A percentile compares a stretch with the other conserved stretches of the same genome.
Evolutionary conservation across 2,113 vertebrate species (phyloP).

Genomic region (Hiodon tergisus): DNA sequence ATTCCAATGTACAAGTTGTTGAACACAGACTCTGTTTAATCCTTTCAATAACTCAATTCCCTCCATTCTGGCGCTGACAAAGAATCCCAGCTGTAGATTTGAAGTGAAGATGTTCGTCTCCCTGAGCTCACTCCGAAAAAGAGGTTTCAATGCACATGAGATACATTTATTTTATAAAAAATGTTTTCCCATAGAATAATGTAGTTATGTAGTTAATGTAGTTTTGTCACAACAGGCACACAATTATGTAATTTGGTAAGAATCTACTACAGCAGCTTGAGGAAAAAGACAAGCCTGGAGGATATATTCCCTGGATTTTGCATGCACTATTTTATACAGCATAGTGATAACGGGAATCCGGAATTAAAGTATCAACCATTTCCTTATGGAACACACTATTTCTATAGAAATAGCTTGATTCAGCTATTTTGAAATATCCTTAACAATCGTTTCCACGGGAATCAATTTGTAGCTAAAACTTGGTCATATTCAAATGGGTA

Average conservation of each 20-base stretch:
- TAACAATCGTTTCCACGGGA: too few species aligned
- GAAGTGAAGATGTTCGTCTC: background rate
- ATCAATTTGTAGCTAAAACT: too few species aligned
- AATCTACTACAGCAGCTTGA: background rate
- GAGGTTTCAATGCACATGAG: background rate
- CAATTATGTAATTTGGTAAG: background rate
- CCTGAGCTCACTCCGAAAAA: background rate
- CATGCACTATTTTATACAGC: too few species aligned
- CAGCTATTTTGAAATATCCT: too few species aligned
- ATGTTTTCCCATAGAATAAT: background rate
- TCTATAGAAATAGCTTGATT: too few species aligned
- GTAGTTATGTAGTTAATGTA: too few species aligned
- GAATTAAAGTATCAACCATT: too few species aligned
- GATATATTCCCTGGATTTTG: background rate
- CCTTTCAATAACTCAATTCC: constrained; percentile 18
- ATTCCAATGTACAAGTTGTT: constrained; percentile 4
- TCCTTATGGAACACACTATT: too few species aligned
- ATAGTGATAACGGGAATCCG: too few species aligned
- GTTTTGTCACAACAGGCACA: background rate
- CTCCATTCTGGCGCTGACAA: constrained; percentile 7
- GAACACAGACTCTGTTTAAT: constrained; percentile 13
- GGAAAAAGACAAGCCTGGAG: background rate
- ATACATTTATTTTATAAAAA: constrained; percentile 1
- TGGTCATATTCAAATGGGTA: too few species aligned
- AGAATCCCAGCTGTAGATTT: background rate